Base-by-base conservation (phyloP, 2,113 vertebrate species). In the Aleadryas rufinucha region DNA sequence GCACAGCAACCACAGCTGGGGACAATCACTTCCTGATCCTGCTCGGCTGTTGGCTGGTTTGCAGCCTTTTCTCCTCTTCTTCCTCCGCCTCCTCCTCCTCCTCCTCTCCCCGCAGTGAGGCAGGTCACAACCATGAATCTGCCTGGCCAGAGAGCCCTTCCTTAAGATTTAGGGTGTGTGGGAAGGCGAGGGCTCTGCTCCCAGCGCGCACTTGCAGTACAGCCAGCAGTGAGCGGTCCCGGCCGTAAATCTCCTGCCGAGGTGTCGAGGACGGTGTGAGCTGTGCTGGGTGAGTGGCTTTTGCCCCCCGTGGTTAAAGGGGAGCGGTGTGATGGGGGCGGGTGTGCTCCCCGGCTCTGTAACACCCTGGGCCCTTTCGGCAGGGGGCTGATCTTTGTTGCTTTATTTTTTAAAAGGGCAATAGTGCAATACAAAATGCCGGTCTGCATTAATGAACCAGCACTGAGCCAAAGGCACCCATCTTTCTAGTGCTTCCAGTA, bases 251-350 rank as follows among this genome's bases (percentile, higher is more conserved):
- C 72, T 75, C 35, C 26, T 9, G 17, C 37, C 1, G 1, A 28
- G 85, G 56, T 0, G 15, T 4, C 0, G 13, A 27, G 24, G 27
- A 7, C 1, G 0, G 2, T 2, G 70, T 6, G 2, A 27, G 3
- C 7, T 2, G 31, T 4, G 7, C 28, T 0, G 17, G 23, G 53
- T 1, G 6, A 31, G 33, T 0, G 2, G 28, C 44, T 59, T 24
- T 20, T 26, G 24, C 0, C 1, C 1, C n/a, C 59, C 16, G 4
- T 9, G 28, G 13, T 20, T 19, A 0, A 8, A 5, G n/a, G 6
- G 5, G 39, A 24, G 27, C 0, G 0, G 6, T 31, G 35, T 6
- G 49, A 2, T n/a, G 31, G 12, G 12, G 30, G 24, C 1, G 16
- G 63, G 3, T 7, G 35, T 2, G 54, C 27, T 33, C 50, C 30